Conservation (phyloP, 2,797 vertebrate genomes). For the Poecilia gillii region DNA sequence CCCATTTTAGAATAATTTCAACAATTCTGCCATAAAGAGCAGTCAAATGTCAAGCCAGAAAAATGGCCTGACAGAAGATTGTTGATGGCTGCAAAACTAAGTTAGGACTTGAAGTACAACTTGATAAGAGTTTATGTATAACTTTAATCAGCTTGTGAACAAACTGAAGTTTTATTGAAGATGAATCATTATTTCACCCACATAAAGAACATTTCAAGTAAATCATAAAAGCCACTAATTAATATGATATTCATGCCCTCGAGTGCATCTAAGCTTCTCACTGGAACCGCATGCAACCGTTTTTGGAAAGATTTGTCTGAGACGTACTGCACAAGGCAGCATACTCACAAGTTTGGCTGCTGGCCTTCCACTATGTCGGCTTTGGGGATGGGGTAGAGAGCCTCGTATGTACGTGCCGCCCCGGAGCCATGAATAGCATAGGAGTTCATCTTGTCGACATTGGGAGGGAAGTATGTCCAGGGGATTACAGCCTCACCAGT, state of each 20-base stretch:
- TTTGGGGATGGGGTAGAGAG: constrained; percentile 76
- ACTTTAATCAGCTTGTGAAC: neutral
- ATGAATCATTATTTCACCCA: neutral
- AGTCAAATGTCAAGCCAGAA: neutral
- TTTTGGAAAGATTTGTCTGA: neutral
- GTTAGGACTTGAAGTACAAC: neutral
- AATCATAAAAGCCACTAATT: neutral
- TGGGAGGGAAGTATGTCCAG: constrained; percentile 80
- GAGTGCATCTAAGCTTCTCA: neutral
- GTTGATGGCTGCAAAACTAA: neutral
- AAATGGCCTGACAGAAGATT: neutral
- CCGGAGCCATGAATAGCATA: constrained; percentile 80
- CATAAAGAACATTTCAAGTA: neutral
- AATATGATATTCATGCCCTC: neutral
- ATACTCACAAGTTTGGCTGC: constrained; percentile 80
- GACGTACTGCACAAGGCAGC: neutral
- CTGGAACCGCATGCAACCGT: neutral
- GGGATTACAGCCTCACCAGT: constrained; percentile 73
- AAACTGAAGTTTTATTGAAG: neutral
- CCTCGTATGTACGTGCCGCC: constrained; percentile 73
- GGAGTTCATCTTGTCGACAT: constrained; percentile 83
- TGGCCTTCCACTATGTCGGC: constrained; percentile 70
- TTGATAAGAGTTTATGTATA: neutral
- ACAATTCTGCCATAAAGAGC: neutral
- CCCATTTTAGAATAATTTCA: neutral